Evolutionary conservation across 2,888 invertebrate species (phyloP), one percentile per base, ranked within the genome.

Genomic region (Rhingia rostrata): DNA sequence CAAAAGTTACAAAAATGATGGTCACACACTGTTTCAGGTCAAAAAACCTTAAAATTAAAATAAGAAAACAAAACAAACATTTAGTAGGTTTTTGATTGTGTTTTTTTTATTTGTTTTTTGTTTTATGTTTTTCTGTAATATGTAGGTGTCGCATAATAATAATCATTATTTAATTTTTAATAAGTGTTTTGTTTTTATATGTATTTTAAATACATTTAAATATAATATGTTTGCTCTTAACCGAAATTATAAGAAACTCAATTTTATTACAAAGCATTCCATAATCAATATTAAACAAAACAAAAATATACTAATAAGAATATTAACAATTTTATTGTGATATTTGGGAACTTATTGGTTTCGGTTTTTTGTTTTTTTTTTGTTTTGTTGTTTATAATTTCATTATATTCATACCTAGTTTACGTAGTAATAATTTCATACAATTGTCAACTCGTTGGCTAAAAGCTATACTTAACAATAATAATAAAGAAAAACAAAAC

Each of bases 181-280:
- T 69, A 73, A 78, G 51, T 77, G 75, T 69, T 61, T 53, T 80
- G 12, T 58, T 84, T 86, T 86, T 86, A 72, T 67, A 74, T 86
- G 86, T 53, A 86, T 86, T 86, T 80, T 43, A 12, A 86, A 86
- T 83, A 86, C 86, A 83, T 86, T 79, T 51, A n/a, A 64, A 74
- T 74, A 86, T 79, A 73, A 86, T 79, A 73, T 79, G 61, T 79
- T 72, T 61, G 37, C 47, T 66, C 30, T 81, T 54, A 49, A 82
- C 41, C 47, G 32, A 72, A 82, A 66, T 22, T 35, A 54, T 64
- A 41, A 63, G 3, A 39, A 61, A 53, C 78, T 60, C 4, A 61
- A 47, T 32, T 47, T 10, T 14, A 69, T 60, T 41, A 58, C 0
- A 51, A 67, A 58, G 2, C 72, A 72, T 72, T 77, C 45, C 58